Evolutionary conservation across 2,797 vertebrate genomes (phyloP).

Genomic region (Leuciscus waleckii): DNA sequence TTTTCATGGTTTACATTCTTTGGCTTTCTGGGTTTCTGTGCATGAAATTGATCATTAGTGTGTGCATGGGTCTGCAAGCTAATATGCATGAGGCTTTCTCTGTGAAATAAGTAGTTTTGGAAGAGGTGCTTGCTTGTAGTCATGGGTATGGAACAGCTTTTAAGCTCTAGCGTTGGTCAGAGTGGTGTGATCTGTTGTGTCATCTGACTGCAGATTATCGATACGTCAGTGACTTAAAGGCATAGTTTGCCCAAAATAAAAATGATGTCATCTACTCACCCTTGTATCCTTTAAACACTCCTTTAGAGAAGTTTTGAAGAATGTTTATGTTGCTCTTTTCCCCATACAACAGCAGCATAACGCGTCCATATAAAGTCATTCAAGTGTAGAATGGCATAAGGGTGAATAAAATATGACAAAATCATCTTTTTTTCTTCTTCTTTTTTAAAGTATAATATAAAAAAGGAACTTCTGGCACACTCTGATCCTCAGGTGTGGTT

Average conservation of each 20-base stretch:
- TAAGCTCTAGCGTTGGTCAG: neutral
- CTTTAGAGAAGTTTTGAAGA: neutral
- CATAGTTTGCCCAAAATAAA: neutral
- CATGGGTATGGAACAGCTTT: neutral
- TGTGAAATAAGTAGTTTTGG: neutral
- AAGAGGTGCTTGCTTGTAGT: conserved; percentile 13
- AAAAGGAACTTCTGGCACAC: neutral
- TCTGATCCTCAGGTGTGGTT: conserved; percentile 24
- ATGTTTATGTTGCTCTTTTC: conserved; percentile 1
- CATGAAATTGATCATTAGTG: conserved; percentile 29
- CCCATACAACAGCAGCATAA: neutral
- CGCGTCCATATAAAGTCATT: neutral
- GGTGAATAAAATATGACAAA: neutral
- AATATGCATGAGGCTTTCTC: conserved; percentile 21
- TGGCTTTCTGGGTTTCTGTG: conserved; percentile 49
- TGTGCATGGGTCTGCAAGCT: conserved; percentile 53
- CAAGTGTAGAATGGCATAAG: neutral
- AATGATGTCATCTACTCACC: neutral
- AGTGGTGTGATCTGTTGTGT: conserved; percentile 6
- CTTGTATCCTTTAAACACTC: neutral
- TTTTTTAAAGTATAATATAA: neutral
- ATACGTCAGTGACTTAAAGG: neutral
- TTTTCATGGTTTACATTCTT: conserved; percentile 33
- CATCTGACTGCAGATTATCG: neutral
- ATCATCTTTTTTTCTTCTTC: no score